phyloP scores from a whole-genome alignment of 2,113 vertebrate genomes.

The Zeus faber region DNA sequence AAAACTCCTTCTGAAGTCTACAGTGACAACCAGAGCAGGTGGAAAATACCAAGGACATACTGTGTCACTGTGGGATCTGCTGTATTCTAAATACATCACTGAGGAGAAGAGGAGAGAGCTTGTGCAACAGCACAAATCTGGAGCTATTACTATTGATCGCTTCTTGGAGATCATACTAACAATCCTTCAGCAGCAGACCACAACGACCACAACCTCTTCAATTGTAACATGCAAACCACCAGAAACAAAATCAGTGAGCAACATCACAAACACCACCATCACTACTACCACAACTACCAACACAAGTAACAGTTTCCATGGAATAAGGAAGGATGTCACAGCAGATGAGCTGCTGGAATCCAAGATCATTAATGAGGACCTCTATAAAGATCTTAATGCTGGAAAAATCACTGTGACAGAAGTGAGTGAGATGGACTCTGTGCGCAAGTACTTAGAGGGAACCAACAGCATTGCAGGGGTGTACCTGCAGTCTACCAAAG shows the following conservation, averaged over 20 bases:
- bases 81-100: constrained; percentile 68
- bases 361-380: constrained; percentile 63
- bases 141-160: constrained; percentile 54
- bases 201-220: constrained; percentile 51
- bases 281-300: constrained; percentile 14
- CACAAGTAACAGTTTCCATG: constrained; percentile 57
- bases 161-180: constrained; percentile 40
- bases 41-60: constrained; percentile 65
- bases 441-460: constrained; percentile 72
- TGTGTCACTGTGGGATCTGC: constrained; percentile 69
- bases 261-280: constrained; percentile 3
- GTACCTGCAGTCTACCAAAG: constrained; percentile 69
- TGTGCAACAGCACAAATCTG: constrained; percentile 49
- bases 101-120: constrained; percentile 63
- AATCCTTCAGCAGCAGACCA: constrained; percentile 59
- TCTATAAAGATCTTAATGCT: constrained; percentile 44
- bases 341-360: constrained; percentile 67
- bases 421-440: constrained; percentile 62
- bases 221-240: not conserved
- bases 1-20: constrained; percentile 42
- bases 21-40: constrained; percentile 29
- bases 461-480: constrained; percentile 77
- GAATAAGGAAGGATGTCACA: constrained; percentile 60
- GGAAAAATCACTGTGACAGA: constrained; percentile 37
- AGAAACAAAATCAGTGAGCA: constrained; percentile 1